phyloP scores from a whole-genome alignment of 2,888 invertebrate species.

The Malthinus flaveolus region DNA sequence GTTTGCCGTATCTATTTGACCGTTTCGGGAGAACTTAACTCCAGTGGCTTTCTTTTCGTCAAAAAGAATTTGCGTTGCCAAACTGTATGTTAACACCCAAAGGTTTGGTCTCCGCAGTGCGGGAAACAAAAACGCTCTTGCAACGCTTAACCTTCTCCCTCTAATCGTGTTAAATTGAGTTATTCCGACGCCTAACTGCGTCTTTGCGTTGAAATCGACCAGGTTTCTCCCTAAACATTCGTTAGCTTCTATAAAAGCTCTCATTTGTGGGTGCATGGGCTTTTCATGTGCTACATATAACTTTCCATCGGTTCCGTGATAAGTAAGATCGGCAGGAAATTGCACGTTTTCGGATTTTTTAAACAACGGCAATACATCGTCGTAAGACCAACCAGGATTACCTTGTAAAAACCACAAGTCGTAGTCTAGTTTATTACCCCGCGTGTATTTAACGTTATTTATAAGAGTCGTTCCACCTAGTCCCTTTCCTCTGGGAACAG shows the following conservation, averaged over 20 bases:
- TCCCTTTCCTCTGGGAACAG: slow-evolving; percentile 30
- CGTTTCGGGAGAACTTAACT: slow-evolving; percentile 58
- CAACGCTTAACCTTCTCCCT: slow-evolving; percentile 63
- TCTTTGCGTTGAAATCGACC: slow-evolving; percentile 65
- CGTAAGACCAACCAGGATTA: slow-evolving; percentile 54
- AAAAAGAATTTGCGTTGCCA: slow-evolving; percentile 61
- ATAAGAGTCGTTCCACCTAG: slow-evolving; percentile 32
- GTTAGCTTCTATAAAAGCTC: slow-evolving; percentile 67
- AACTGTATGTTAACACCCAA: slow-evolving; percentile 59
- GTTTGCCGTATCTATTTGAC: slow-evolving; percentile 53
- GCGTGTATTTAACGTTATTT: slow-evolving; percentile 31
- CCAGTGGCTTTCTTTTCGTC: slow-evolving; percentile 59
- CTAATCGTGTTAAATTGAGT: slow-evolving; percentile 63
- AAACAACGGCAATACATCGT: slow-evolving; percentile 45
- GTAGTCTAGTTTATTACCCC: slow-evolving; percentile 31
- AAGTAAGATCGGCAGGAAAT: slow-evolving; percentile 61
- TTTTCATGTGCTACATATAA: slow-evolving; percentile 66
- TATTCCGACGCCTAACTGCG: slow-evolving; percentile 64
- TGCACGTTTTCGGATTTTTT: slow-evolving; percentile 40
- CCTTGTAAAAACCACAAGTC: slow-evolving; percentile 34
- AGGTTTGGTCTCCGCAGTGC: slow-evolving; percentile 59
- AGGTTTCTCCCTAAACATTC: slow-evolving; percentile 68
- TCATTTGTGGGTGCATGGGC: slow-evolving; percentile 58
- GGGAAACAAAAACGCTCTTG: slow-evolving; percentile 63
- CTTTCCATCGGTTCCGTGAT: slow-evolving; percentile 68